Evolutionary conservation across 2,113 vertebrate species (phyloP).

Genomic region (Lagopus leucura): DNA sequence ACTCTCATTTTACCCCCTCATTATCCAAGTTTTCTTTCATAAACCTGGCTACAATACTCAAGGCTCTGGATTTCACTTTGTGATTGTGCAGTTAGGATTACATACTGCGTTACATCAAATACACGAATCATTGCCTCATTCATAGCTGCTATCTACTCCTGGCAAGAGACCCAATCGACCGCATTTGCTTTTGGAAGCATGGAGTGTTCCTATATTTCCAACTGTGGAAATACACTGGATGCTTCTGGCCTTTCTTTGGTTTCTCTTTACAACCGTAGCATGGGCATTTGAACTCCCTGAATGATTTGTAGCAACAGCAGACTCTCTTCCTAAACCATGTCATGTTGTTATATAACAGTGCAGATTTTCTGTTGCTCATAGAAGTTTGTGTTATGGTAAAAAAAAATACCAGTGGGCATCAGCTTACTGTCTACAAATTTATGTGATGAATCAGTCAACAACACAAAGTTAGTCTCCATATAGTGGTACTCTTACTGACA

Average conservation of each 20-base stretch:
- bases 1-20: fast-evolving
- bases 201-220: neutral
- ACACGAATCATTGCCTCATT: neutral
- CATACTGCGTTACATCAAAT: neutral
- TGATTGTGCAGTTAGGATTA: neutral
- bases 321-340: neutral
- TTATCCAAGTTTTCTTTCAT: neutral
- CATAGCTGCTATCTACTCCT: neutral
- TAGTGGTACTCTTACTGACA: neutral
- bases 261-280: neutral
- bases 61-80: neutral
- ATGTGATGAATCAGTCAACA: neutral
- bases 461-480: neutral
- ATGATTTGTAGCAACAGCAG: neutral
- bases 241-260: neutral
- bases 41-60: neutral
- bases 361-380: neutral
- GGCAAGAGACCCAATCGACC: neutral
- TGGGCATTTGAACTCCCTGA: neutral
- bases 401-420: neutral
- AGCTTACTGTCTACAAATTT: neutral
- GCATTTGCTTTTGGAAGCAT: neutral
- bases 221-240: no score
- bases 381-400: neutral
- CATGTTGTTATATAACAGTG: neutral